Evolutionary conservation across 2,113 vertebrate genomes (phyloP).

Genomic region (Platysternon megacephalum): DNA sequence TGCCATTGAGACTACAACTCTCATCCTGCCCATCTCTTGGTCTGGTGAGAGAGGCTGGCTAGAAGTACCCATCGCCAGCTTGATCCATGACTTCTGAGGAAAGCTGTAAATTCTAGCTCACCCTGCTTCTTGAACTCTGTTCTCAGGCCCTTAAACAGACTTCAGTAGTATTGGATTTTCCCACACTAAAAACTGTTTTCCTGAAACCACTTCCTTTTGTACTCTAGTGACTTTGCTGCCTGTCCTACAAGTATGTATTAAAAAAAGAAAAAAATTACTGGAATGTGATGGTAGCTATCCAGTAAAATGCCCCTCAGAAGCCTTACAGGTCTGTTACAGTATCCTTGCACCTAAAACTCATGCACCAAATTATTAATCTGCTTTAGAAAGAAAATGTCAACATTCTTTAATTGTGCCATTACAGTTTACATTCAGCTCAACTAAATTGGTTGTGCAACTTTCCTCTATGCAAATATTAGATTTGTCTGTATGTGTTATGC

Average conservation of each 20-base stretch:
- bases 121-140: not conserved
- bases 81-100: not conserved
- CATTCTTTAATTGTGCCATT: not conserved
- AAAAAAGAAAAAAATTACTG: constrained; percentile 8
- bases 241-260: not conserved
- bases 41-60: not conserved
- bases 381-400: not conserved
- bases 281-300: not conserved
- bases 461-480: not conserved
- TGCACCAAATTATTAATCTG: constrained; percentile 2
- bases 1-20: not conserved
- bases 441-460: not conserved
- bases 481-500: not conserved
- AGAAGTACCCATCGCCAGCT: not conserved
- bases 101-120: not conserved
- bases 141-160: not conserved
- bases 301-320: not conserved
- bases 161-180: not conserved
- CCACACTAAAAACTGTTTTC: not conserved
- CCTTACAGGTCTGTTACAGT: not conserved
- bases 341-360: not conserved
- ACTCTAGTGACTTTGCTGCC: not conserved
- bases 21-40: not conserved
- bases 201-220: not conserved
- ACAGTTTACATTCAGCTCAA: not conserved